phyloP scores from a whole-genome alignment of 2,797 vertebrate genomes.

The Sebastes diaconus region DNA sequence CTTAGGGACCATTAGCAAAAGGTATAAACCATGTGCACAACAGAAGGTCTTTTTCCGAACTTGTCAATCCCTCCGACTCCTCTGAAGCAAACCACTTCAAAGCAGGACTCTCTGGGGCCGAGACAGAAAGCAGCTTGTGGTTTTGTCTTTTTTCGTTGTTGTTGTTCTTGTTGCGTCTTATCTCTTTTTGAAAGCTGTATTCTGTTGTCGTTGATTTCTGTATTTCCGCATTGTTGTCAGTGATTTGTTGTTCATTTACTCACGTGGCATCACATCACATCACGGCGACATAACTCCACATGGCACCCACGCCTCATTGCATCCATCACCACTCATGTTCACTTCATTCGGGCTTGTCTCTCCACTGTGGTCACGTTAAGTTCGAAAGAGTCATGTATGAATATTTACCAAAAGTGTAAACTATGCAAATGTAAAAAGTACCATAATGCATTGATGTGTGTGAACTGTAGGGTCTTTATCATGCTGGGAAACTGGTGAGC shows the following conservation, averaged over 20 bases:
- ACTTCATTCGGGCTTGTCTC: slow-evolving; percentile 72
- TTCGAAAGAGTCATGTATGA: slow-evolving; percentile 63
- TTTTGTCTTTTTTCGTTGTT: slow-evolving; percentile 54
- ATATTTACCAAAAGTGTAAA: slow-evolving; percentile 54
- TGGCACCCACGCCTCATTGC: slow-evolving; percentile 64
- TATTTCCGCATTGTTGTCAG: slow-evolving; percentile 76
- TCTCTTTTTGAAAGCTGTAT: slow-evolving; percentile 65
- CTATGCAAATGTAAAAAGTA: slow-evolving; percentile 49
- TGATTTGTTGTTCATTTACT: slow-evolving; percentile 70
- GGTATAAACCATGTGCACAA: slow-evolving; percentile 53
- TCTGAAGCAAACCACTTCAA: slow-evolving; percentile 81
- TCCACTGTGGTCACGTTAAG: slow-evolving; percentile 73
- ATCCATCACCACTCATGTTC: slow-evolving; percentile 65
- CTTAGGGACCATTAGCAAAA: slow-evolving; percentile 47
- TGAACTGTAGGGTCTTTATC: slow-evolving; percentile 58
- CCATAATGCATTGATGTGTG: slow-evolving; percentile 72
- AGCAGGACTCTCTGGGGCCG: slow-evolving; percentile 64
- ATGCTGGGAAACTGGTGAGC: slow-evolving; percentile 67
- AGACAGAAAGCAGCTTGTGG: slow-evolving; percentile 72
- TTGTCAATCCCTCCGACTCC: slow-evolving; percentile 15
- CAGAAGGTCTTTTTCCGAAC: slow-evolving; percentile 51
- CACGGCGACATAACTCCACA: slow-evolving; percentile 53
- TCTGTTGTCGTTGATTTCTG: slow-evolving; percentile 74
- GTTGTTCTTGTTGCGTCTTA: slow-evolving; percentile 54
- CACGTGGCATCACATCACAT: slow-evolving; percentile 60